Conservation (phyloP, 1,140 invertebrate genomes). For the Cecropterus lyciades region DNA sequence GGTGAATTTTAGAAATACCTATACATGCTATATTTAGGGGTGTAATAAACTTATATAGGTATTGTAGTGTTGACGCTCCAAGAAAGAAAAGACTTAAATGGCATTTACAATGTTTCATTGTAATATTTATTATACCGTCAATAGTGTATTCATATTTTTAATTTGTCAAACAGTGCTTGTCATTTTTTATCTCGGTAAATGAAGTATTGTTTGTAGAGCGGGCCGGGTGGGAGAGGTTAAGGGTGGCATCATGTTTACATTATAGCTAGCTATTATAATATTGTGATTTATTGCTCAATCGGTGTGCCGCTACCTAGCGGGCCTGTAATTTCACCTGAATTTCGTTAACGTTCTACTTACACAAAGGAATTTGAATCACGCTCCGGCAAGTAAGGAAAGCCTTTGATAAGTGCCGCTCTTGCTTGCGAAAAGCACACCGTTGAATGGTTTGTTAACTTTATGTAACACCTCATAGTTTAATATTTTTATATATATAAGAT, state of each 20-base stretch:
- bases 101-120: too few relatives aligned
- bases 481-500: too few relatives aligned
- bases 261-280: slow-evolving; percentile 76
- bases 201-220: slow-evolving; percentile 56
- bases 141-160: slow-evolving; percentile 34
- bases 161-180: slow-evolving; percentile 45
- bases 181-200: slow-evolving; percentile 61
- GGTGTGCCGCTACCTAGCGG: slow-evolving; percentile 55
- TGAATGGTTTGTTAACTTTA: slow-evolving; percentile 3
- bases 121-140: not conserved
- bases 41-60: too few relatives aligned
- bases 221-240: slow-evolving; percentile 57
- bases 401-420: slow-evolving; percentile 62
- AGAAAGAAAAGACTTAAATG: too few relatives aligned
- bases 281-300: slow-evolving; percentile 81
- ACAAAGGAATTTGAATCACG: slow-evolving; percentile 70
- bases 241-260: slow-evolving; percentile 71
- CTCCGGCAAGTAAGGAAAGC: slow-evolving; percentile 61
- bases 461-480: not conserved
- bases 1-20: too few relatives aligned
- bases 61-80: too few relatives aligned
- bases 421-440: slow-evolving; percentile 5
- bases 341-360: slow-evolving; percentile 64
- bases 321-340: slow-evolving; percentile 69
- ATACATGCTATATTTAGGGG: too few relatives aligned